phyloP scores from a whole-genome alignment of 2,113 vertebrate species.

The Melozone crissalis region DNA sequence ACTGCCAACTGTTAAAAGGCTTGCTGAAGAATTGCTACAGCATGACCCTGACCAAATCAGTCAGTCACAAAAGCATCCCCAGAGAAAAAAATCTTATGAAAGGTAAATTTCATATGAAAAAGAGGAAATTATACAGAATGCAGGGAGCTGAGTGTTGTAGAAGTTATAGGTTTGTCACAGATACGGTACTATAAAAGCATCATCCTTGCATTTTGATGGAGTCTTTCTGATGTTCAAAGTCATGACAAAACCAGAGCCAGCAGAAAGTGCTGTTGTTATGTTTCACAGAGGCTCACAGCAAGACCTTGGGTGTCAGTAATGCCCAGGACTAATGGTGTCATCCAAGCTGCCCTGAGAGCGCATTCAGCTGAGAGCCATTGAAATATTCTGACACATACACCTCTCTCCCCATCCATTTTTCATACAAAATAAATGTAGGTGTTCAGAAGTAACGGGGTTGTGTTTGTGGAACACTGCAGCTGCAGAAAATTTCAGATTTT shows the following conservation, averaged over 20 bases:
- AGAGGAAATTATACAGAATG: neutral
- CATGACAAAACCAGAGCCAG: neutral
- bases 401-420: neutral
- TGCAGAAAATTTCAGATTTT: neutral
- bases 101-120: neutral
- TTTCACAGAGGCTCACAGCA: neutral
- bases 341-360: fast-evolving
- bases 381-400: neutral
- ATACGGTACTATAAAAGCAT: neutral
- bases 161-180: neutral
- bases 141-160: neutral
- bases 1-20: neutral
- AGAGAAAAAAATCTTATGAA: neutral
- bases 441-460: neutral
- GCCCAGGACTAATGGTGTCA: neutral
- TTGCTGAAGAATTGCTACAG: neutral
- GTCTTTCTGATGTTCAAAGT: neutral
- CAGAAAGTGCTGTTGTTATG: neutral
- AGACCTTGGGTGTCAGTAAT: neutral
- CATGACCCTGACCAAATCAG: neutral
- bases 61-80: neutral
- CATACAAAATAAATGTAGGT: neutral
- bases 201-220: neutral
- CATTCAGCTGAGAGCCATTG: fast-evolving
- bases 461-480: neutral